Evolutionary conservation across 2,113 vertebrate genomes (phyloP).

Genomic region (Cheilinus undulatus): DNA sequence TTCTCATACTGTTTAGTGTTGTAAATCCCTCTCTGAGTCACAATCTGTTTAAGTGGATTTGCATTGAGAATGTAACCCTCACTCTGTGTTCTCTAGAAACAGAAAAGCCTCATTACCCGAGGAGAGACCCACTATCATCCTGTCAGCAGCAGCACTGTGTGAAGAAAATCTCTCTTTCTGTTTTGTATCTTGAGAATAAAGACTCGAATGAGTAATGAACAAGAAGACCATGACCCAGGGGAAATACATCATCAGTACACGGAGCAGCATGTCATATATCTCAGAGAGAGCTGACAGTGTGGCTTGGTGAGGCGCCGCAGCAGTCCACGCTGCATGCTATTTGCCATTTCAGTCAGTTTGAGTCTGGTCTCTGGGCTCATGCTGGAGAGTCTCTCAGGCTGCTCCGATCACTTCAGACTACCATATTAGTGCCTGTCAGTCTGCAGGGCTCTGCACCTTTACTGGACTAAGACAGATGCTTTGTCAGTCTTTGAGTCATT

Average conservation of each 20-base stretch:
- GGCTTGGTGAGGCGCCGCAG: slow-evolving; percentile 20
- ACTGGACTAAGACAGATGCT: slow-evolving; percentile 9
- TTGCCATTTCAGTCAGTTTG: slow-evolving; percentile 42
- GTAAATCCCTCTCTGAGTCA: slow-evolving; percentile 42
- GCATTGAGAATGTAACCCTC: slow-evolving; percentile 30
- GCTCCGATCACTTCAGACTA: slow-evolving; percentile 4
- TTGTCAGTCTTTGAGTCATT: slow-evolving; percentile 1
- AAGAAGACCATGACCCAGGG: slow-evolving; percentile 27
- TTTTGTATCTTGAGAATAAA: slow-evolving; percentile 7
- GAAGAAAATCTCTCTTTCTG: neutral
- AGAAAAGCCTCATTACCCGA: neutral
- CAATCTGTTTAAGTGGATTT: slow-evolving; percentile 39
- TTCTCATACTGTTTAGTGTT: slow-evolving; percentile 27
- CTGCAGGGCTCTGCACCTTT: slow-evolving; percentile 12
- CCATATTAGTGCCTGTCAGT: too few relatives aligned
- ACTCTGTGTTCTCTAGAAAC: slow-evolving; percentile 13
- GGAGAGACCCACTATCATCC: neutral
- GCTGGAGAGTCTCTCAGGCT: slow-evolving; percentile 15
- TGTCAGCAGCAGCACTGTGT: neutral
- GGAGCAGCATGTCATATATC: slow-evolving; percentile 17
- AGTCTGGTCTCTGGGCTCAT: slow-evolving; percentile 19
- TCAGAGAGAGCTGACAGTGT: slow-evolving; percentile 37
- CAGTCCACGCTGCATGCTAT: slow-evolving; percentile 38
- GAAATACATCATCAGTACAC: slow-evolving; percentile 39
- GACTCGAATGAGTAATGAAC: slow-evolving; percentile 17